Evolutionary conservation across 2,888 invertebrate species (phyloP).

Genomic region (Phortica okadai): DNA sequence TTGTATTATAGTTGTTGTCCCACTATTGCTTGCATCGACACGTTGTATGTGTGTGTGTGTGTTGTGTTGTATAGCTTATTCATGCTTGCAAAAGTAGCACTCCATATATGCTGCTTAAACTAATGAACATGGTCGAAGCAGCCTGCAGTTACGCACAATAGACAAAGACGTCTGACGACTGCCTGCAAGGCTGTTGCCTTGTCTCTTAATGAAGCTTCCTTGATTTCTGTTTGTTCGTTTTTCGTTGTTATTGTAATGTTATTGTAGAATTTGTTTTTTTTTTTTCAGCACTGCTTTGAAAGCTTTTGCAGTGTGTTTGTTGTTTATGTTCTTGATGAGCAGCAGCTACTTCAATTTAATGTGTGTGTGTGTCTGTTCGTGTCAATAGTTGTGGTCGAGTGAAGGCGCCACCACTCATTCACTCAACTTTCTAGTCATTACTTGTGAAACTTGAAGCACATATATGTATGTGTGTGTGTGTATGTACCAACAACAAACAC

Average conservation of each 20-base stretch:
- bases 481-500: neutral
- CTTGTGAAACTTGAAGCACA: too few species aligned
- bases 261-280: too few species aligned
- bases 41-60: neutral
- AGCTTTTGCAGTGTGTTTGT: too few species aligned
- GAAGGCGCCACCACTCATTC: too few species aligned
- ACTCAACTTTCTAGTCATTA: too few species aligned
- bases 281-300: too few species aligned
- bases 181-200: neutral
- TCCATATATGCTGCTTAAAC: neutral
- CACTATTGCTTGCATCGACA: neutral
- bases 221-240: conserved; percentile 10
- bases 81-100: neutral
- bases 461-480: neutral
- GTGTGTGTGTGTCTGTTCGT: neutral
- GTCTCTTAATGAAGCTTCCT: conserved; percentile 9
- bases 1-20: neutral
- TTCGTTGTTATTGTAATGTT: too few species aligned
- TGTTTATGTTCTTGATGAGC: neutral
- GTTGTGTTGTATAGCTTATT: neutral
- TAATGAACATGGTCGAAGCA: neutral
- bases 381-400: conserved; percentile 16
- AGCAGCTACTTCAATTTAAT: neutral
- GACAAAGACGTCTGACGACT: neutral
- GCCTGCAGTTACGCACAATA: neutral